These are phyloP conservation scores for Actinia equina DNA, from an alignment of 64 coral and sea anemone genomes.

Conservation along the genomic window DNA sequence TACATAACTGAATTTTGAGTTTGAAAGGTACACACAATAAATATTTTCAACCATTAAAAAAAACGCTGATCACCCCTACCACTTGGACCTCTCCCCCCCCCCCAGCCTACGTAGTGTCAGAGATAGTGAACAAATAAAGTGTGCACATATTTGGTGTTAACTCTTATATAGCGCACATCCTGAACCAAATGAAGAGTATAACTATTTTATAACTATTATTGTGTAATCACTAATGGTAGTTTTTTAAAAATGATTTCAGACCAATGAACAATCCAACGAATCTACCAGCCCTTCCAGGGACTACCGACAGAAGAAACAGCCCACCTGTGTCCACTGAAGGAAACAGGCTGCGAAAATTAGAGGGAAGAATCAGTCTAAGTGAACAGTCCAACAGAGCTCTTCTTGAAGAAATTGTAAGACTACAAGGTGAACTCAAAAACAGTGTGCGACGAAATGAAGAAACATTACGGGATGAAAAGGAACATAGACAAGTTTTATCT, in stretches of 20 bases:
- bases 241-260: background rate
- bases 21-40: too few relatives aligned
- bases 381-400: slow-evolving; percentile 95
- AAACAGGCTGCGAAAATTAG: slow-evolving; percentile 52
- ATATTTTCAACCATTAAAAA: too few relatives aligned
- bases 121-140: too few relatives aligned
- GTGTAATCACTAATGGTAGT: too few relatives aligned
- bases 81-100: too few relatives aligned
- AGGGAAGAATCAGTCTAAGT: slow-evolving; percentile 78
- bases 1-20: too few relatives aligned
- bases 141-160: too few relatives aligned
- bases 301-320: slow-evolving; percentile 29
- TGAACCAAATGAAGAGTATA: too few relatives aligned
- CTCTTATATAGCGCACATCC: too few relatives aligned
- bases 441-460: slow-evolving; percentile 83
- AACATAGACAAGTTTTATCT: slow-evolving; percentile 78
- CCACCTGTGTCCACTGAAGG: slow-evolving; percentile 8
- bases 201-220: too few relatives aligned
- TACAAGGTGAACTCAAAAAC: slow-evolving; percentile 91
- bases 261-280: background rate
- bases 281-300: slow-evolving; percentile 46
- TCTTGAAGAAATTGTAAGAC: slow-evolving; percentile 86
- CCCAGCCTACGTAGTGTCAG: too few relatives aligned
- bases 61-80: too few relatives aligned
- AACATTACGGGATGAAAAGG: slow-evolving; percentile 71